Percentiles rank a stretch among this genome's conserved stretches.
phyloP scores from a whole-genome alignment of 2,113 vertebrate species.

The Hoplias malabaricus region DNA sequence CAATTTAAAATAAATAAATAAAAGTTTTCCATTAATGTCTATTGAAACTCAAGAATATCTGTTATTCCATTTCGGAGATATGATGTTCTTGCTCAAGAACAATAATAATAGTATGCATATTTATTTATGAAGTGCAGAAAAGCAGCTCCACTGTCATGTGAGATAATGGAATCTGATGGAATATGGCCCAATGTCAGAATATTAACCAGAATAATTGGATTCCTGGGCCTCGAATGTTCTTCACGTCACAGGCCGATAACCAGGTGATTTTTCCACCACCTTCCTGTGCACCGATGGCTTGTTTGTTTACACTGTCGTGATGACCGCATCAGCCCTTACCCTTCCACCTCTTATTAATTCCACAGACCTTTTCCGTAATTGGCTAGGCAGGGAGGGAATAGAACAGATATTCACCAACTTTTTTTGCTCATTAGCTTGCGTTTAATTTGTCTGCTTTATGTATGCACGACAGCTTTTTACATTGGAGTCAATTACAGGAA shows the following conservation, averaged over 20 bases:
- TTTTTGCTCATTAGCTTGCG: slow-evolving; percentile 13
- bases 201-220: slow-evolving; percentile 76
- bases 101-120: neutral
- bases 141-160: slow-evolving; percentile 61
- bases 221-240: slow-evolving; percentile 43
- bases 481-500: slow-evolving; percentile 4
- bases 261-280: slow-evolving; percentile 7
- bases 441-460: slow-evolving; percentile 33
- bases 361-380: neutral
- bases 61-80: too few species aligned
- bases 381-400: neutral
- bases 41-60: too few species aligned
- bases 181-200: slow-evolving; percentile 70
- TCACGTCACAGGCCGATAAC: slow-evolving; percentile 4
- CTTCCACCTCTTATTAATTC: slow-evolving; percentile 20
- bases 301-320: slow-evolving; percentile 27
- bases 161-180: slow-evolving; percentile 63
- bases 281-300: slow-evolving; percentile 33
- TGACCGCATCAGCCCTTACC: neutral
- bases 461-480: slow-evolving; percentile 26
- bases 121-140: neutral
- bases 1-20: too few species aligned
- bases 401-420: slow-evolving; percentile 15
- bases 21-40: too few species aligned
- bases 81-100: too few species aligned